These are phyloP conservation scores for Melanerpes aurifrons DNA, from an alignment of 2,113 vertebrate species.

Conservation along the genomic window DNA sequence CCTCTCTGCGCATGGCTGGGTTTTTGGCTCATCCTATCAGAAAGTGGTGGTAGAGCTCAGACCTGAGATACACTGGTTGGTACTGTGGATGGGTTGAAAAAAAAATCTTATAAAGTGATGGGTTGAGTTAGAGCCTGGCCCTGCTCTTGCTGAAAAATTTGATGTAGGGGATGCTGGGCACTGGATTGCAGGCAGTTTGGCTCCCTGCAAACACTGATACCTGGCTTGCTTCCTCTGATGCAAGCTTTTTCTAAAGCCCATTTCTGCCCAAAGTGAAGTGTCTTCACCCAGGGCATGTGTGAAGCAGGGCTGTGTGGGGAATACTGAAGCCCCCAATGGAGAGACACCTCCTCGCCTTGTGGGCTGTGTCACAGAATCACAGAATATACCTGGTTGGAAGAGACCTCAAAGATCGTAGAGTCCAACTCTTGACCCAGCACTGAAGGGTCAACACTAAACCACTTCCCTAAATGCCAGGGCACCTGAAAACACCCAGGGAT, in stretches of 20 bases:
- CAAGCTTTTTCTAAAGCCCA: background rate
- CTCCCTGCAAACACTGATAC: background rate
- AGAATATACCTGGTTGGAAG: too few relatives aligned
- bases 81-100: background rate
- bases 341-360: background rate
- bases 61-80: background rate
- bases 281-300: background rate
- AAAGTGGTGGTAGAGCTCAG: background rate
- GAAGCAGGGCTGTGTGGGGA: background rate
- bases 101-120: background rate
- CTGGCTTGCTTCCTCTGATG: rapidly evolving
- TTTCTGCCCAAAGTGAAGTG: background rate
- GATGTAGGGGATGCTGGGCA: rapidly evolving
- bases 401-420: too few relatives aligned
- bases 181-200: background rate
- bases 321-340: background rate
- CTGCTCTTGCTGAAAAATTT: background rate
- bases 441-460: too few relatives aligned
- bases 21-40: background rate
- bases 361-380: background rate
- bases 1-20: rapidly evolving
- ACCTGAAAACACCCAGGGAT: too few relatives aligned
- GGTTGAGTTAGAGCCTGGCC: background rate
- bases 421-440: too few relatives aligned
- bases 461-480: too few relatives aligned